Evolutionary conservation across 2,113 vertebrate genomes (phyloP), one percentile per base, ranked within the genome.

Genomic region (Sturnus vulgaris): DNA sequence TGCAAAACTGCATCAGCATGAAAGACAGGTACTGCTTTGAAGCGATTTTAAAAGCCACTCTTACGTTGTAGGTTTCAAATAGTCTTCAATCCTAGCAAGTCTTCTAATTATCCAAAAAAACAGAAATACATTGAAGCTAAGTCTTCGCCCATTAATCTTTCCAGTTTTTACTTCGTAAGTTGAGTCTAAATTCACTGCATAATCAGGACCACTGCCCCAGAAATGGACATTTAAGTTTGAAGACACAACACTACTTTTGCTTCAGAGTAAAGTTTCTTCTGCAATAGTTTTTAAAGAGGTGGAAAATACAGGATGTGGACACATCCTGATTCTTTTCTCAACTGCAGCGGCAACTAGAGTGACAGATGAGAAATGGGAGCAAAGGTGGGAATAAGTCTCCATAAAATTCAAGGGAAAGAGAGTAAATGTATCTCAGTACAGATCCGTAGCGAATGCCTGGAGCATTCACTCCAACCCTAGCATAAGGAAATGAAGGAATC

Each of bases 371-470:
- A 91, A 77, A 73, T 6, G 2, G 55, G 5, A 56, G 37, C 31
- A 57, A 73, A 61, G 4, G 35, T 46, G 22, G 17, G 21, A 55
- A 5, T 19, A 63, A 77, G 37, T 16, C 31, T 80, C 22, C 20
- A 61, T 19, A 33, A 1, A 12, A 65, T 21, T 21, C 52, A 69
- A 60, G 2, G 10, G 21, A 46, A 85, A 56, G 30, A 60, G 40
- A 86, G 5, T 24, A 80, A 80, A 52, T 0, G 0, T 20, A 55
- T 14, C 27, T 71, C 37, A 76, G 15, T 9, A 25, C 0, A 55
- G 30, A 40, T 6, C 30, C 55, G 31, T 3, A 56, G 39, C 0
- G 0, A 89, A 83, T 11, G 25, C 10, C 14, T 27, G 22, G 30
- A 64, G 22, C 24, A 37, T 61, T 69, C 28, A 56, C 50, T 44